A percentile compares a stretch with the other conserved stretches of the same genome.
Conservation (phyloP, 2,797 vertebrate genomes). For the Myotis pilosus region DNA sequence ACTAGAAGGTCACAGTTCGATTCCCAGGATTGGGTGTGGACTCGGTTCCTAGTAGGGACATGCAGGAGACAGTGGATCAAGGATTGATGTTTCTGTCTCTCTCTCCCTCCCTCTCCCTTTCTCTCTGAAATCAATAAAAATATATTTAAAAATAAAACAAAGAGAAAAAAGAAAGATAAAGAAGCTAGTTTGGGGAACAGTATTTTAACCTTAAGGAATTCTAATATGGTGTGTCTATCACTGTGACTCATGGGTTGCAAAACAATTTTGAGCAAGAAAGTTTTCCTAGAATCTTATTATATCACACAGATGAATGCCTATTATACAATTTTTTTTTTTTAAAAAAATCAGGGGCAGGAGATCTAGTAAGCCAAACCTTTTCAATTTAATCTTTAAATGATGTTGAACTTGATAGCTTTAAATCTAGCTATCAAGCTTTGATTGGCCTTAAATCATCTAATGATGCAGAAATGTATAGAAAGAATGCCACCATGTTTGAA, state of each 20-base stretch:
- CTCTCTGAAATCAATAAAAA: no score
- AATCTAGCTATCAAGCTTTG: neutral
- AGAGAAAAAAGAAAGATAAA: constrained; percentile 22
- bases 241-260: constrained; percentile 31
- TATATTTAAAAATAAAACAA: no score
- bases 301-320: constrained; percentile 41
- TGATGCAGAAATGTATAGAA: constrained; percentile 36
- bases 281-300: constrained; percentile 38
- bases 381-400: constrained; percentile 55
- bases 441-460: constrained; percentile 47
- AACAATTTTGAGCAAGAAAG: neutral
- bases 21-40: no score
- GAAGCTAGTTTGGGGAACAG: neutral
- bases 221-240: constrained; percentile 4
- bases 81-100: no score
- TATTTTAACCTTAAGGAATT: constrained; percentile 42
- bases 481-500: constrained; percentile 31
- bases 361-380: constrained; percentile 48
- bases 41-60: no score
- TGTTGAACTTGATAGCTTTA: constrained; percentile 51
- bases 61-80: no score
- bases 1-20: no score
- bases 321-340: neutral
- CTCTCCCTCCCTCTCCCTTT: no score
- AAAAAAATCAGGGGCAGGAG: neutral